Evolutionary conservation across 1,140 invertebrate genomes (phyloP).

Genomic region (Calliopsis andreniformis): DNA sequence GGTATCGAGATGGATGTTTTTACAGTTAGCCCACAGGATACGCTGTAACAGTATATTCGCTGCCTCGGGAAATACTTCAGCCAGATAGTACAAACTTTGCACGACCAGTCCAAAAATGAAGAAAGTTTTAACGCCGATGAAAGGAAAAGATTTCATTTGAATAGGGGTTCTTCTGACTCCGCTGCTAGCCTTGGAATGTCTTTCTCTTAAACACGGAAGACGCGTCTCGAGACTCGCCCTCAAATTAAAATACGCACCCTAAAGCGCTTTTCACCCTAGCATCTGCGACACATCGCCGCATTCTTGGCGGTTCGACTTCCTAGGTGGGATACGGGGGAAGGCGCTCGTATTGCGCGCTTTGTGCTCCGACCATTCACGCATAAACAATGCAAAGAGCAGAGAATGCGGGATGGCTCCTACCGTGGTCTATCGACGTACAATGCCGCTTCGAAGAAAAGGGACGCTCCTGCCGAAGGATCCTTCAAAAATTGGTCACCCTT

Average conservation of each 20-base stretch:
- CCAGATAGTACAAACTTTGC: neutral
- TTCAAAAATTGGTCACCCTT: neutral
- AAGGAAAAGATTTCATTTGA: constrained; percentile 31
- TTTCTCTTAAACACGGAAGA: neutral
- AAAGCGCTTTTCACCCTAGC: constrained; percentile 39
- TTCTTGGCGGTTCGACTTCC: neutral
- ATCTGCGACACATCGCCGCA: neutral
- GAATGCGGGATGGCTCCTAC: constrained; percentile 31
- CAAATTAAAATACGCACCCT: constrained; percentile 56
- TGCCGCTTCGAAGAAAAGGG: constrained; percentile 23
- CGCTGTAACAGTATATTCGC: constrained; percentile 65
- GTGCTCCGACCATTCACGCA: constrained; percentile 36
- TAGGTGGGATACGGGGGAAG: constrained; percentile 32
- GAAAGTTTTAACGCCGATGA: constrained; percentile 14
- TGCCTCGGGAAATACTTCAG: neutral
- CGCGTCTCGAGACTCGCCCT: constrained; percentile 2
- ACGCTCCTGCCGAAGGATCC: neutral
- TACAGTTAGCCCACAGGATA: constrained; percentile 68
- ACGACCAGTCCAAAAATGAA: too few species aligned
- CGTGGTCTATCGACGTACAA: neutral
- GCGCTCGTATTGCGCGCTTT: constrained; percentile 55
- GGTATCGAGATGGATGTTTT: constrained; percentile 54
- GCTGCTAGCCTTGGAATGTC: neutral
- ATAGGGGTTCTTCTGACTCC: neutral
- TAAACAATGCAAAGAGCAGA: constrained; percentile 40